Conservation (phyloP, 35 echinoderm and acorn worm species). For the Holothuria glaberrima region DNA sequence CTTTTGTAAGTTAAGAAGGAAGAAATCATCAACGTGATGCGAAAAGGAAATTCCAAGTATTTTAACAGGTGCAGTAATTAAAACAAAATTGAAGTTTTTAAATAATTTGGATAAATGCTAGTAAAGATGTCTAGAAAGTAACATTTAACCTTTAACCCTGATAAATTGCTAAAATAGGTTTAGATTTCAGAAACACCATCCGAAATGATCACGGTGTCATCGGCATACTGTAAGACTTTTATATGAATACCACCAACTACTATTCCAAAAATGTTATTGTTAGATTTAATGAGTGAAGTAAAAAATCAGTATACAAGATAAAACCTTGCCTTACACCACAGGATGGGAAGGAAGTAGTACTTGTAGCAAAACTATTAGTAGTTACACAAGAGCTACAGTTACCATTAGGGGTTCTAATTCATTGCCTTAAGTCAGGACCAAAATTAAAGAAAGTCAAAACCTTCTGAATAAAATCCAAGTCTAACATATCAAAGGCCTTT, state of each 20-base stretch:
- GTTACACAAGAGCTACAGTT: too few species aligned
- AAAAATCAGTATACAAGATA: neutral
- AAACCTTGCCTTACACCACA: neutral
- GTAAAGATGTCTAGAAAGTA: neutral
- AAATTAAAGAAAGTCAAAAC: too few species aligned
- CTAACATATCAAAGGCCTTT: too few species aligned
- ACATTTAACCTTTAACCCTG: neutral
- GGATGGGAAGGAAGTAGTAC: neutral
- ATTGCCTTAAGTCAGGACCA: neutral
- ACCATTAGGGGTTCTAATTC: too few species aligned
- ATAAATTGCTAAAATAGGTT: neutral
- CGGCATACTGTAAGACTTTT: neutral
- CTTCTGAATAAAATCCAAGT: neutral
- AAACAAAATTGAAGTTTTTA: too few species aligned
- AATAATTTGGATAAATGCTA: too few species aligned
- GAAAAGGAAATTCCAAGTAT: too few species aligned
- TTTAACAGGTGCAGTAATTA: too few species aligned
- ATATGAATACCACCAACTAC: neutral
- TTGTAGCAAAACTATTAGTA: neutral
- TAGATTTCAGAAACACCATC: neutral
- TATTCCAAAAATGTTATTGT: neutral
- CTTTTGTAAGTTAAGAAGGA: too few species aligned
- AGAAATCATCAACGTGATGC: too few species aligned
- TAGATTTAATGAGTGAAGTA: neutral
- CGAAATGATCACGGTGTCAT: neutral